phyloP scores from a whole-genome alignment of 2,888 invertebrate species.

The Eupithecia tripunctaria region DNA sequence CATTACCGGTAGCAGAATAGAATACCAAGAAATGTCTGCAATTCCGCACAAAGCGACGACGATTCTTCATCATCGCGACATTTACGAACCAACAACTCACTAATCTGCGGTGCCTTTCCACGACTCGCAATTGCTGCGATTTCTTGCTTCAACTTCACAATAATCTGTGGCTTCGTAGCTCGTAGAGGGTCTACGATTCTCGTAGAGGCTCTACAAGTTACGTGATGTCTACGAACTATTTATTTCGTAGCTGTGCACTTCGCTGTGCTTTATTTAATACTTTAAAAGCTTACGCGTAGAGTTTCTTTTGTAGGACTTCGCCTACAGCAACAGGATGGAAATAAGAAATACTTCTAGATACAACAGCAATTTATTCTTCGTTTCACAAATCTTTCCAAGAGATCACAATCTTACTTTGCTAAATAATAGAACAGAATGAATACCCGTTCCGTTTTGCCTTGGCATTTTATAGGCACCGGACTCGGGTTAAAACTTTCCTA shows the following conservation, averaged over 20 bases:
- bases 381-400: too few species aligned
- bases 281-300: slow-evolving; percentile 3
- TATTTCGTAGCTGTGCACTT: slow-evolving; percentile 2
- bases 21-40: slow-evolving; percentile 1
- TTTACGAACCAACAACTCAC: slow-evolving; percentile 3
- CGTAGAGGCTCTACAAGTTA: slow-evolving; percentile 20
- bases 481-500: too few species aligned
- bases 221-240: slow-evolving; percentile 9
- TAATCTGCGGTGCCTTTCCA: neutral
- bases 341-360: too few species aligned
- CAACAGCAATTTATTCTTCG: too few species aligned
- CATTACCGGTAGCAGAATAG: slow-evolving; percentile 1
- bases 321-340: too few species aligned
- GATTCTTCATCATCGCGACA: slow-evolving; percentile 24
- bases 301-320: too few species aligned
- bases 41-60: slow-evolving; percentile 27
- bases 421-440: too few species aligned
- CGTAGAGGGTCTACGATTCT: slow-evolving; percentile 3
- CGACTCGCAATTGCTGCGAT: slow-evolving; percentile 22
- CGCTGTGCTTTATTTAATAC: slow-evolving; percentile 4
- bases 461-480: too few species aligned
- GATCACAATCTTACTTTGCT: too few species aligned
- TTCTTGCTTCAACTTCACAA: slow-evolving; percentile 12
- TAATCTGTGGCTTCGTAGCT: slow-evolving; percentile 17
- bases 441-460: too few species aligned